These are phyloP conservation scores for Lochmaea crataegi DNA, from an alignment of 2,888 invertebrate genomes.

Conservation along the genomic window DNA sequence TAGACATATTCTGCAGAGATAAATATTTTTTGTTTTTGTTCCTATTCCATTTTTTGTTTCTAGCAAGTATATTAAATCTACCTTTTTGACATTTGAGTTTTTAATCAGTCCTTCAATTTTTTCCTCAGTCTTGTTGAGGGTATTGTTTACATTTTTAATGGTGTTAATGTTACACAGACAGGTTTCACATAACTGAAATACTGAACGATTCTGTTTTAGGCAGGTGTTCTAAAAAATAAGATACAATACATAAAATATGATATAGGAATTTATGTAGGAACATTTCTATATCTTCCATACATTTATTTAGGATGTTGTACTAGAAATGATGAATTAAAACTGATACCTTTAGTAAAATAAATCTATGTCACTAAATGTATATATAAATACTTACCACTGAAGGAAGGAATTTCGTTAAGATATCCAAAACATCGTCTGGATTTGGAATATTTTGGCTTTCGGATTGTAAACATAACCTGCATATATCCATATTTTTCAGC, in stretches of 20 bases:
- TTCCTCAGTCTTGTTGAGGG: slow-evolving; percentile 2
- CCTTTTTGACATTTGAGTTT: slow-evolving; percentile 17
- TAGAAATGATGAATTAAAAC: neutral
- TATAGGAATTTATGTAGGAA: neutral
- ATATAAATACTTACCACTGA: slow-evolving; percentile 26
- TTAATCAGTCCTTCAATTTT: slow-evolving; percentile 1
- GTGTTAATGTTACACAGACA: slow-evolving; percentile 11
- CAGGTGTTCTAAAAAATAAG: slow-evolving; percentile 17
- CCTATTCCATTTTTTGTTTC: slow-evolving; percentile 1
- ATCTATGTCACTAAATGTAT: neutral
- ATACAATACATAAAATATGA: neutral
- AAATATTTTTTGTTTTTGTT: neutral
- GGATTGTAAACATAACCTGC: slow-evolving; percentile 39
- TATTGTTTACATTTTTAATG: neutral
- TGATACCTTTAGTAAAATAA: neutral
- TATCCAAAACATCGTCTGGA: slow-evolving; percentile 12
- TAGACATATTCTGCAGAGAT: slow-evolving; percentile 34
- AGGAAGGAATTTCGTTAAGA: slow-evolving; percentile 26
- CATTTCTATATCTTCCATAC: too few relatives aligned
- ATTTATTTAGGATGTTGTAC: neutral
- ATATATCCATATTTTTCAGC: slow-evolving; percentile 27
- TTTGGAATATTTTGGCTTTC: slow-evolving; percentile 14
- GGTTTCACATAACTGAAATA: slow-evolving; percentile 11
- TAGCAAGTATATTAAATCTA: slow-evolving; percentile 23
- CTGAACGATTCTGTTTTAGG: neutral